phyloP scores from a whole-genome alignment of 2,113 vertebrate genomes.

The Asarcornis scutulata region DNA sequence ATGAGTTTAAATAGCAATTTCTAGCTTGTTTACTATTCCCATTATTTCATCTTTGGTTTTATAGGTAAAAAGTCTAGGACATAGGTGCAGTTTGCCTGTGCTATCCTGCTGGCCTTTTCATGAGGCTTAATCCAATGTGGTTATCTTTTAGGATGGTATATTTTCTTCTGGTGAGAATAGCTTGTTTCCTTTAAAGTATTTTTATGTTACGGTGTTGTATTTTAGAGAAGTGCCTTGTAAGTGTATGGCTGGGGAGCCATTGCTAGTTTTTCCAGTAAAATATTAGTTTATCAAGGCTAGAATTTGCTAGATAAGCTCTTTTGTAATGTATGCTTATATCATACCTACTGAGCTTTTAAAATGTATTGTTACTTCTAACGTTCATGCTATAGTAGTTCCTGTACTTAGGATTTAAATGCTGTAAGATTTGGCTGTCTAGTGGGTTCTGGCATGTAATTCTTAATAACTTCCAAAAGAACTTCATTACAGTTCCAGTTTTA shows the following conservation, averaged over 20 bases:
- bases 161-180: not conserved
- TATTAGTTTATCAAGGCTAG: not conserved
- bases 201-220: not conserved
- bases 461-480: not conserved
- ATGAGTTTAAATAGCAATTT: not conserved
- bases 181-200: not conserved
- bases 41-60: slow-evolving; percentile 2
- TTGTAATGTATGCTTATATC: not conserved
- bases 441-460: not conserved
- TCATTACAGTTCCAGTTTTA: not conserved
- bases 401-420: not conserved
- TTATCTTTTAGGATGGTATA: not conserved
- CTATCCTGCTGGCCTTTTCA: not conserved
- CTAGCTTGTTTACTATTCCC: not conserved
- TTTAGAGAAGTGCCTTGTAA: not conserved
- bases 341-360: not conserved
- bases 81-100: not conserved
- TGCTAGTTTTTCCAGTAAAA: not conserved
- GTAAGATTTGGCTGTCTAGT: not conserved
- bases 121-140: not conserved
- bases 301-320: not conserved
- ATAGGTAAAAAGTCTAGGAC: not conserved
- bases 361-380: not conserved
- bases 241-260: not conserved
- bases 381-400: not conserved